These are phyloP conservation scores for Aspidiotus rigidus DNA, from an alignment of 2,888 invertebrate genomes.

Conservation along the genomic window DNA sequence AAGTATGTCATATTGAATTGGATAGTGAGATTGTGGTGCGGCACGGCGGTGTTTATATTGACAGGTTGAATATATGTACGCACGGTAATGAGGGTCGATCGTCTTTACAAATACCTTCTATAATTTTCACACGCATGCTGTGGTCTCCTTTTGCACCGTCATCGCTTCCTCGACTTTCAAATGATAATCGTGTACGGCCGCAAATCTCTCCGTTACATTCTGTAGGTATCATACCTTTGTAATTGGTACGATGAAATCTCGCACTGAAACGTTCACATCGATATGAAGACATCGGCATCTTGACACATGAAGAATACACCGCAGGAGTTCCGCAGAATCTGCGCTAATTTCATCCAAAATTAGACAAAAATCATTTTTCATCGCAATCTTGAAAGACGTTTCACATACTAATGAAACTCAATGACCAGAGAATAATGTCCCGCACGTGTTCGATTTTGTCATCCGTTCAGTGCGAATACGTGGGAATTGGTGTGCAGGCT, in stretches of 20 bases:
- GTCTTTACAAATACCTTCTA: background rate
- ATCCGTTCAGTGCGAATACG: no score
- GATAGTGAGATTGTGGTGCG: background rate
- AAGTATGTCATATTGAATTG: background rate
- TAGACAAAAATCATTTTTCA: conserved; percentile 23
- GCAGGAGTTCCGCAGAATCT: background rate
- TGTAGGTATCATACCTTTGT: background rate
- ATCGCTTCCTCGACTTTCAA: background rate
- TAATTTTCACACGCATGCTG: no score
- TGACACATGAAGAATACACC: background rate
- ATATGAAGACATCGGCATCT: background rate
- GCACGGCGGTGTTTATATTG: no score
- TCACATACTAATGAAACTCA: no score
- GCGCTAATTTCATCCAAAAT: conserved; percentile 7
- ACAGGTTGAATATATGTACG: no score
- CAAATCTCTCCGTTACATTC: background rate
- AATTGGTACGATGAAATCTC: background rate
- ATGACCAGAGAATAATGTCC: no score
- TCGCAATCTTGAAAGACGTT: background rate
- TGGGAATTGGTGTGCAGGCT: no score
- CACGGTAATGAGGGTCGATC: no score
- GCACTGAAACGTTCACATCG: background rate
- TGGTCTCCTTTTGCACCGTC: background rate
- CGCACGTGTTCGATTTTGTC: no score
- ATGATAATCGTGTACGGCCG: background rate